Evolutionary conservation across 2,113 vertebrate species (phyloP), one percentile per base, ranked within the genome.

Genomic region (Corvus cornix): DNA sequence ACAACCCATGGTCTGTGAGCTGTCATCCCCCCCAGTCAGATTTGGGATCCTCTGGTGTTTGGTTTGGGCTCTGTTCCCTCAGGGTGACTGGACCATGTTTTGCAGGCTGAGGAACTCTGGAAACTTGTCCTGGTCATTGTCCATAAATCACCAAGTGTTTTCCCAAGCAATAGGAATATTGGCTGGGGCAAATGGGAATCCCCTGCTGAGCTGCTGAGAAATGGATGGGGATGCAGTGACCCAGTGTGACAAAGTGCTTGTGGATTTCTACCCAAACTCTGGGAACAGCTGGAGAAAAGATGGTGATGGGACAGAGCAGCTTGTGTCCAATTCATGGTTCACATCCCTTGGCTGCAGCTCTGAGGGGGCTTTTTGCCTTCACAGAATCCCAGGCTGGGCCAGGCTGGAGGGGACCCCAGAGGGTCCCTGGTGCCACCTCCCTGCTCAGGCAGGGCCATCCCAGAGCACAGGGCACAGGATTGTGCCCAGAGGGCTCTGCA

Each of bases 251-350:
- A 31, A 55, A 51, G n/a, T 11, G 9, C 56, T n/a, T 16, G 1
- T 13, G n/a, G 72, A 20, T 83, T 94, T 76, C 44, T 73, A 10
- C 41, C n/a, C 18, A 10, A 58, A 35, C 7, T 18, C n/a, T 48
- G 23, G 31, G 44, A n/a, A 20, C 37, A 76, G n/a, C 44, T 41
- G 48, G 15, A 43, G 44, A 46, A 52, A 43, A 78, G 56, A 9
- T 41, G 59, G 11, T 30, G 70, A 21, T 75, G 85, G 84, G 33
- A 3, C 19, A 39, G 9, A 46, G n/a, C 66, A 73, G 56, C 56
- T 35, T 1, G 0, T 30, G 33, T 13, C 33, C 23, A 1, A 0
- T 39, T 48, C 76, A 13, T 60, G 55, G 27, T 52, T 56, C 43
- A 10, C 11, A 3, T 41, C 20, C 37, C 27, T 6, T 12, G 31